phyloP scores from a whole-genome alignment of 2,797 vertebrate species.

The Sebastes jordani region DNA sequence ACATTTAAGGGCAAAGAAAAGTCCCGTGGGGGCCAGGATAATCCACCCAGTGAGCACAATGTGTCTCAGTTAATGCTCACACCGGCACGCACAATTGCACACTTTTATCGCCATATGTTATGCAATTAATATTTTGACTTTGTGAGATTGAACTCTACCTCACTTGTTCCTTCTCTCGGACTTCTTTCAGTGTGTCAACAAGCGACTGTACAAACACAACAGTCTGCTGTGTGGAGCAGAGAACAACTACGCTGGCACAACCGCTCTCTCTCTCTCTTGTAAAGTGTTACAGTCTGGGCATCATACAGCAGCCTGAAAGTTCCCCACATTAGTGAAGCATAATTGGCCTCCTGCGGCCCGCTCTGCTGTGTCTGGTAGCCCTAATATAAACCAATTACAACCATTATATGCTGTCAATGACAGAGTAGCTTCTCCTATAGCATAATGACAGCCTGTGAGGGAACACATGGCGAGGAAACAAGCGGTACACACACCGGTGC shows the following conservation, averaged over 20 bases:
- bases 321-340: constrained; percentile 49
- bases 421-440: constrained; percentile 45
- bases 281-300: constrained; percentile 48
- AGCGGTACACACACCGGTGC: not conserved
- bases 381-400: constrained; percentile 67
- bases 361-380: constrained; percentile 45
- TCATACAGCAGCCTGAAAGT: constrained; percentile 19
- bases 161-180: not conserved
- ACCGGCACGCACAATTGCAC: constrained; percentile 14
- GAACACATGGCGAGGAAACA: constrained; percentile 60
- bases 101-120: constrained; percentile 10
- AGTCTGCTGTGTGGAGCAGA: not conserved
- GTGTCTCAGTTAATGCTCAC: constrained; percentile 15
- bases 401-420: constrained; percentile 60
- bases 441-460: constrained; percentile 57
- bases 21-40: constrained; percentile 25
- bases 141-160: too few species aligned
- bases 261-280: not conserved
- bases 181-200: constrained; percentile 31
- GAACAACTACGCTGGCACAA: not conserved
- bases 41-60: constrained; percentile 24
- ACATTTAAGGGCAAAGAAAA: constrained; percentile 23
- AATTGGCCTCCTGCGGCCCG: constrained; percentile 62
- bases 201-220: constrained; percentile 24
- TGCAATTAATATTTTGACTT: not conserved